phyloP scores from a whole-genome alignment of 2,888 invertebrate genomes.

The Zaprionus bogoriensis region DNA sequence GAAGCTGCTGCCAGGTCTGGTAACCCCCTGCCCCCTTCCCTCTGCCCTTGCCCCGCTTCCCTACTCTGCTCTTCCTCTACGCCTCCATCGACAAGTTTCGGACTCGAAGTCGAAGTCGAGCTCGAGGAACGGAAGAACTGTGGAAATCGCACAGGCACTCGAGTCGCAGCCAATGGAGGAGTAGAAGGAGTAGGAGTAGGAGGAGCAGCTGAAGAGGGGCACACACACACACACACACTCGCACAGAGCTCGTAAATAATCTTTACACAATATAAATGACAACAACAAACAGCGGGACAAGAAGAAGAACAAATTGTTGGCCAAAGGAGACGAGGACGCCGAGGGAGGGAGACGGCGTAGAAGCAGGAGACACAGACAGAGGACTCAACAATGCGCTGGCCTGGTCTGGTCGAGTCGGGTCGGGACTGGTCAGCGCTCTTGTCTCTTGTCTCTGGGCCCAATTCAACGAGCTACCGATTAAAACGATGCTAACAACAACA shows the following conservation, averaged over 20 bases:
- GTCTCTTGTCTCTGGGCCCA: conserved; percentile 14
- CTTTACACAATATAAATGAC: conserved; percentile 40
- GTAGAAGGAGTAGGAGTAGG: background rate
- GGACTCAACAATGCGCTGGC: background rate
- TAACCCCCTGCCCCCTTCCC: background rate
- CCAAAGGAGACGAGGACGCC: conserved; percentile 37
- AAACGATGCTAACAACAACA: conserved; percentile 45
- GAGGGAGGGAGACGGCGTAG: conserved; percentile 25
- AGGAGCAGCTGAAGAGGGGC: background rate
- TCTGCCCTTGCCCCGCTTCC: background rate
- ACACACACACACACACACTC: background rate
- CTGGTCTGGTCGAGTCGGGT: too few relatives aligned
- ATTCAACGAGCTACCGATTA: conserved; percentile 59
- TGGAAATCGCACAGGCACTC: conserved; percentile 57
- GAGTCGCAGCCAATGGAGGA: too few relatives aligned
- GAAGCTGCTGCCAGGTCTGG: conserved; percentile 16
- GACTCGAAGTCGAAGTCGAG: conserved; percentile 58
- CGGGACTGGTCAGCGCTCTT: background rate
- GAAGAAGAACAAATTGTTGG: conserved; percentile 51
- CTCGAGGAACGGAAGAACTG: too few relatives aligned
- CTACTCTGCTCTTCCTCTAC: background rate
- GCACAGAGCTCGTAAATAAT: conserved; percentile 35
- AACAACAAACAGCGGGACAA: conserved; percentile 32
- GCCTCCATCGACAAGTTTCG: conserved; percentile 11
- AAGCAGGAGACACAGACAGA: background rate